Conservation (phyloP, 1,140 invertebrate genomes). For the Lamellibrachia luymesi region DNA sequence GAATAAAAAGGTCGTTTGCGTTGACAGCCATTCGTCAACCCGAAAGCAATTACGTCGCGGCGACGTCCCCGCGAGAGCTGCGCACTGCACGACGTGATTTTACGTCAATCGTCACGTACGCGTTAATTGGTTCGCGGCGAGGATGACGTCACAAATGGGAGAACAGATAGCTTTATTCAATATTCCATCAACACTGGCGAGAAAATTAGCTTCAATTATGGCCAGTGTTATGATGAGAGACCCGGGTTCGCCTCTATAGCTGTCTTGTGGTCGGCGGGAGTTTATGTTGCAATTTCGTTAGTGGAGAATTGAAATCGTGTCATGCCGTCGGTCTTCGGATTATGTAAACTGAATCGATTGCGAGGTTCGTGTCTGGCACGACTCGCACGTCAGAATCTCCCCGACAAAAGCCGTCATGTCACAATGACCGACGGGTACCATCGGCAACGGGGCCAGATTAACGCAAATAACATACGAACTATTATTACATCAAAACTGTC, state of each 20-base stretch:
- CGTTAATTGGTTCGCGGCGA: not conserved
- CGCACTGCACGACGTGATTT: not conserved
- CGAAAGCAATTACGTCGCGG: not conserved
- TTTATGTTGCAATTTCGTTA: not conserved
- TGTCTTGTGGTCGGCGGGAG: not conserved
- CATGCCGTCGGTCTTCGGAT: not conserved
- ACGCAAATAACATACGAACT: not conserved
- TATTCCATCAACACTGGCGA: not conserved
- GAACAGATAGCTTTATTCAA: not conserved
- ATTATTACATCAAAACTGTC: not conserved
- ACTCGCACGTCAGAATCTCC: not conserved
- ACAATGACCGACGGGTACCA: not conserved
- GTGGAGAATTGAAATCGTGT: constrained; percentile 4
- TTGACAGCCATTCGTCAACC: not conserved
- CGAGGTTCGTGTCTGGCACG: not conserved
- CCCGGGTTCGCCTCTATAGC: not conserved
- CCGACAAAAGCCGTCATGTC: not conserved
- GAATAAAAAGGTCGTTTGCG: not conserved
- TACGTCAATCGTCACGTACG: not conserved
- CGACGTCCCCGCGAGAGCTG: not conserved
- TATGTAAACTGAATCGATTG: not conserved
- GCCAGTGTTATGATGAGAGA: not conserved
- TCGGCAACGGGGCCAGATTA: not conserved
- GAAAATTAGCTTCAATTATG: not conserved
- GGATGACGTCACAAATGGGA: not conserved